phyloP scores from a whole-genome alignment of 2,113 vertebrate species.

The Tichodroma muraria region DNA sequence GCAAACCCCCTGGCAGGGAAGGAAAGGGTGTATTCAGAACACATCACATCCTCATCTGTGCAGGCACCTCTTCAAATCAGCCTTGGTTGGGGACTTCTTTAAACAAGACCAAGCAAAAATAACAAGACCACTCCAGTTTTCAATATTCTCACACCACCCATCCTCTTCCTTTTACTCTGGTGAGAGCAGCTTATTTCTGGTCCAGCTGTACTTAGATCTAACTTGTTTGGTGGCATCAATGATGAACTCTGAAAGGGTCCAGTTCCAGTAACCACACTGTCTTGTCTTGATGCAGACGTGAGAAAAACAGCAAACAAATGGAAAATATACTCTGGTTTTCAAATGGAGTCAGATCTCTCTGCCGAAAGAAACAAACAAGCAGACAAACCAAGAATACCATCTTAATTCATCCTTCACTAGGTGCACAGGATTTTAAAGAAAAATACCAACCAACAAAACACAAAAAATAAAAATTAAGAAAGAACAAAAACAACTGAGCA shows the following conservation, averaged over 20 bases:
- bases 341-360: background rate
- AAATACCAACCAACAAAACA: background rate
- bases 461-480: no score
- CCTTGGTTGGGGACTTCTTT: background rate
- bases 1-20: background rate
- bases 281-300: background rate
- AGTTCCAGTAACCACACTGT: background rate
- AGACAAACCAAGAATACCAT: no score
- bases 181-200: background rate
- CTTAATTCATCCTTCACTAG: background rate
- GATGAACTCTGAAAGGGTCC: background rate
- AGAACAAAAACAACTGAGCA: fast-evolving
- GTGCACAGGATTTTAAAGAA: background rate
- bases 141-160: background rate
- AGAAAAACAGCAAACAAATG: background rate
- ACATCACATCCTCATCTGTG: background rate
- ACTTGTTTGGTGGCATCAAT: background rate
- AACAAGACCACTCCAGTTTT: background rate
- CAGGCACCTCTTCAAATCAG: background rate
- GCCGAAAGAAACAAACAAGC: background rate
- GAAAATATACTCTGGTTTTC: background rate
- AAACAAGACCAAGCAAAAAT: background rate
- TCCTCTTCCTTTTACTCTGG: background rate
- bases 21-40: background rate
- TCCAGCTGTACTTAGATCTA: background rate